These are phyloP conservation scores for Hanleya hanleyi DNA, from an alignment of 2,888 invertebrate genomes.

Conservation along the genomic window DNA sequence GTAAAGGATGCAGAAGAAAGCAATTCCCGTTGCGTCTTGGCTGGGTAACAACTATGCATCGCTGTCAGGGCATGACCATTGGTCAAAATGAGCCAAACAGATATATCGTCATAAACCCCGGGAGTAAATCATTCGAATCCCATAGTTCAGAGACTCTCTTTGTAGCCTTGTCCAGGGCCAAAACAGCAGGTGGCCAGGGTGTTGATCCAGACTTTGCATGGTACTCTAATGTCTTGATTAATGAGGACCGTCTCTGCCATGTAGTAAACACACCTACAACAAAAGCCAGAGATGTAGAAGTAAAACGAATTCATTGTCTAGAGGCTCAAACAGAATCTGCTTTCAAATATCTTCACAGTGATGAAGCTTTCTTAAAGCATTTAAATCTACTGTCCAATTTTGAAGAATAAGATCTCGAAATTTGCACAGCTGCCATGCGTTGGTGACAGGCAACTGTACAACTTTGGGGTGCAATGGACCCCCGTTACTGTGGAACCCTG, in stretches of 20 bases:
- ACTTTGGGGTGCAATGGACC: too few relatives aligned
- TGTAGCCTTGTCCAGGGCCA: constrained; percentile 43
- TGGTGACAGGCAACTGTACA: too few relatives aligned
- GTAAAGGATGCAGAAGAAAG: constrained; percentile 29
- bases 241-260: constrained; percentile 38
- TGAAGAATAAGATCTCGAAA: neutral
- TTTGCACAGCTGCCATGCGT: too few relatives aligned
- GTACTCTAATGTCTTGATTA: constrained; percentile 31
- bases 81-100: constrained; percentile 34
- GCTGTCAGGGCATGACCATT: constrained; percentile 48
- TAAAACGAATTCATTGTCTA: neutral
- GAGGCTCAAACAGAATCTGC: neutral
- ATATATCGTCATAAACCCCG: constrained; percentile 41
- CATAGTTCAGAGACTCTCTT: constrained; percentile 37
- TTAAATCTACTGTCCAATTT: neutral
- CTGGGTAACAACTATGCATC: constrained; percentile 43
- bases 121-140: constrained; percentile 32
- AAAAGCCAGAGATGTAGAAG: neutral
- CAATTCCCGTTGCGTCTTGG: constrained; percentile 40
- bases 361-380: neutral
- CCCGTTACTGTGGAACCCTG: too few relatives aligned
- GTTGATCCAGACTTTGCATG: constrained; percentile 38
- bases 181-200: constrained; percentile 30
- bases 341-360: neutral
- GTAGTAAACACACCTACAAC: constrained; percentile 10